A percentile compares a stretch with the other conserved stretches of the same genome.
These are phyloP conservation scores for Drosophila pectinifera DNA, from an alignment of 1,140 invertebrate genomes.

Conservation along the genomic window DNA sequence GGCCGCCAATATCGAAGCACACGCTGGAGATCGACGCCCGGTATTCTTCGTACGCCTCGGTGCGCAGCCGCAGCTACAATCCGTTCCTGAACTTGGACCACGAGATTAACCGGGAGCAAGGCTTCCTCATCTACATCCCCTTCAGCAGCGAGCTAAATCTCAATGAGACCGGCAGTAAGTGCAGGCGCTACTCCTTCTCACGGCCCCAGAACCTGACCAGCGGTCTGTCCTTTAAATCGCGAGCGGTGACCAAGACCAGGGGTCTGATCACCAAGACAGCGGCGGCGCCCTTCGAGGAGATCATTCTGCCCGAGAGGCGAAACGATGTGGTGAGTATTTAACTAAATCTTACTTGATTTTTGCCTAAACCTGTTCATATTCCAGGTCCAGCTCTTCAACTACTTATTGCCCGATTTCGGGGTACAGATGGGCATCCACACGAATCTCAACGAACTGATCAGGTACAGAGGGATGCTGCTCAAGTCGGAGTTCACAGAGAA, in stretches of 20 bases:
- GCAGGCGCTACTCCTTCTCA: conserved; percentile 70
- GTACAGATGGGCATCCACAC: conserved; percentile 70
- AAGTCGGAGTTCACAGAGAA: conserved; percentile 84
- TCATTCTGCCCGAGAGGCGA: conserved; percentile 72
- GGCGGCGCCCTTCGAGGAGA: conserved; percentile 66
- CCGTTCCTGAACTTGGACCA: conserved; percentile 87
- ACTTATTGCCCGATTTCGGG: conserved; percentile 75
- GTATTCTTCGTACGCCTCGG: conserved; percentile 87
- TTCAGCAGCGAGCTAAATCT: conserved; percentile 84
- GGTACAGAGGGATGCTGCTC: conserved; percentile 79
- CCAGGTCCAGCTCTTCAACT: conserved; percentile 77
- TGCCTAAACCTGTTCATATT: neutral
- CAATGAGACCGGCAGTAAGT: conserved; percentile 61
- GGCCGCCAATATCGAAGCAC: conserved; percentile 81
- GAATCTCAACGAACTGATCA: conserved; percentile 78
- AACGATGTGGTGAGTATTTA: conserved; percentile 63
- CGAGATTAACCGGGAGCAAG: conserved; percentile 86
- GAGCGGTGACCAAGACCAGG: conserved; percentile 75
- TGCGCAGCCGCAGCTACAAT: conserved; percentile 87
- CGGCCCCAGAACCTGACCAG: conserved; percentile 80
- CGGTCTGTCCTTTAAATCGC: conserved; percentile 79
- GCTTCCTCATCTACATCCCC: conserved; percentile 87
- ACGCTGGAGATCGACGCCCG: conserved; percentile 87
- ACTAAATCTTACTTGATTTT: neutral
- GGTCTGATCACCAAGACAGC: conserved; percentile 75